Conservation (phyloP, 2,113 vertebrate species). For the Xenus cinereus region DNA sequence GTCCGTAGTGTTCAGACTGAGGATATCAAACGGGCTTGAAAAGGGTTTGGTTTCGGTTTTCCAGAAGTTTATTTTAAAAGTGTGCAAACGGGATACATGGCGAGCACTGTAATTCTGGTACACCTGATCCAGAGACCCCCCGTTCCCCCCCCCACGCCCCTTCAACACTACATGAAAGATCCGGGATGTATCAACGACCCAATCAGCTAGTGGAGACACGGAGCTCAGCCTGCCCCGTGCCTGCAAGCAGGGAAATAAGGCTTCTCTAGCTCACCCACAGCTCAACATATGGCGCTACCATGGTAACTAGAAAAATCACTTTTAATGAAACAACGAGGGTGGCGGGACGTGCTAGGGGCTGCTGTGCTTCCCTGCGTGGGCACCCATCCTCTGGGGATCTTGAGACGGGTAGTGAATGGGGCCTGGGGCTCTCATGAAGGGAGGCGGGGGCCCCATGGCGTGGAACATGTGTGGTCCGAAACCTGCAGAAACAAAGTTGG, state of each 20-base stretch:
- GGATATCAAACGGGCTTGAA: neutral
- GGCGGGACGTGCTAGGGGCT: slow-evolving; percentile 73
- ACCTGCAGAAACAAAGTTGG: slow-evolving; percentile 72
- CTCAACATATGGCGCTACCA: slow-evolving; percentile 69
- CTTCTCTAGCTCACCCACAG: slow-evolving; percentile 63
- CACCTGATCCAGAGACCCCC: neutral
- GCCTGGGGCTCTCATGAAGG: slow-evolving; percentile 91
- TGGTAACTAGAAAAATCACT: slow-evolving; percentile 69
- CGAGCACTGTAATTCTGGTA: neutral
- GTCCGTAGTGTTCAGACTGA: neutral
- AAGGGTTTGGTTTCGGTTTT: neutral
- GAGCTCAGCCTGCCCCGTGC: slow-evolving; percentile 35
- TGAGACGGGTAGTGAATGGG: slow-evolving; percentile 96
- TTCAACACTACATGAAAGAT: neutral
- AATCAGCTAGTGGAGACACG: slow-evolving; percentile 22
- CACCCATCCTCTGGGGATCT: slow-evolving; percentile 96
- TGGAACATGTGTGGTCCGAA: slow-evolving; percentile 90
- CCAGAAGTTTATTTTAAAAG: slow-evolving; percentile 56
- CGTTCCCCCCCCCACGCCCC: neutral
- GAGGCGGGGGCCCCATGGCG: slow-evolving; percentile 87
- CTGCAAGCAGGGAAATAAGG: slow-evolving; percentile 47
- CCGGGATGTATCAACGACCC: neutral
- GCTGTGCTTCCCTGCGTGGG: slow-evolving; percentile 86
- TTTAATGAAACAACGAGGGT: neutral
- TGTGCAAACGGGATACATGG: slow-evolving; percentile 33